phyloP scores from a whole-genome alignment of 2,113 vertebrate species.

The Pteruthius melanotis region DNA sequence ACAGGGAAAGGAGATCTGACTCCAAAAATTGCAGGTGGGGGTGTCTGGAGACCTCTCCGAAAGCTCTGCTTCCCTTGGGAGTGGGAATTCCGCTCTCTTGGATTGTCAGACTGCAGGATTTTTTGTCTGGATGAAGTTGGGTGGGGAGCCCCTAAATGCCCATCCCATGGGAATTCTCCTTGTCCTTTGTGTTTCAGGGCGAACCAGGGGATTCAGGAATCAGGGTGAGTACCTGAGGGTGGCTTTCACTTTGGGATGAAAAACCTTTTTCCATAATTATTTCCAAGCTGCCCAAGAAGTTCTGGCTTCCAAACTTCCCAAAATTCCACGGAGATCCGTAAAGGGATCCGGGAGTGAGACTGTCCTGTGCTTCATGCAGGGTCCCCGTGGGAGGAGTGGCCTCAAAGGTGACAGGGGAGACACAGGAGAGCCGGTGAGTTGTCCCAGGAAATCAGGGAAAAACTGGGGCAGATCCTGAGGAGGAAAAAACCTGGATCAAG shows the following conservation, averaged over 20 bases:
- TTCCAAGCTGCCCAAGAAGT: background rate
- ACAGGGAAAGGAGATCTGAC: background rate
- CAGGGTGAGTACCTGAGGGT: constrained; percentile 70
- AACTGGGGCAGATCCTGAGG: background rate
- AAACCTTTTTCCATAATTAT: accelerated
- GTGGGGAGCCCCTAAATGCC: background rate
- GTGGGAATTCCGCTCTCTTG: background rate
- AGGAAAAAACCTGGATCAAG: background rate
- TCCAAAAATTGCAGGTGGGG: background rate
- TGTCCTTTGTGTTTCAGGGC: constrained; percentile 72
- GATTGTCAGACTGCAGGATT: background rate
- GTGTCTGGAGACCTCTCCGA: background rate
- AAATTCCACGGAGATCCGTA: background rate
- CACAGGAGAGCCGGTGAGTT: constrained; percentile 76
- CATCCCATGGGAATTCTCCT: background rate
- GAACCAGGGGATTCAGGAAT: constrained; percentile 76
- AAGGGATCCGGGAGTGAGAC: background rate
- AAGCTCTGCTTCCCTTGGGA: background rate
- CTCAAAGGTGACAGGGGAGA: constrained; percentile 83
- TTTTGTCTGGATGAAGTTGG: background rate
- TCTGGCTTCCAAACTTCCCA: background rate
- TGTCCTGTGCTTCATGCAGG: constrained; percentile 59
- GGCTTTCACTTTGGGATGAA: background rate
- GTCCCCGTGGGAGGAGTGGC: constrained; percentile 82
- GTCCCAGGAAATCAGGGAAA: background rate